Evolutionary conservation across 2,797 vertebrate species (phyloP), one percentile per base, ranked within the genome.

Genomic region (Sarcophilus harrisii): DNA sequence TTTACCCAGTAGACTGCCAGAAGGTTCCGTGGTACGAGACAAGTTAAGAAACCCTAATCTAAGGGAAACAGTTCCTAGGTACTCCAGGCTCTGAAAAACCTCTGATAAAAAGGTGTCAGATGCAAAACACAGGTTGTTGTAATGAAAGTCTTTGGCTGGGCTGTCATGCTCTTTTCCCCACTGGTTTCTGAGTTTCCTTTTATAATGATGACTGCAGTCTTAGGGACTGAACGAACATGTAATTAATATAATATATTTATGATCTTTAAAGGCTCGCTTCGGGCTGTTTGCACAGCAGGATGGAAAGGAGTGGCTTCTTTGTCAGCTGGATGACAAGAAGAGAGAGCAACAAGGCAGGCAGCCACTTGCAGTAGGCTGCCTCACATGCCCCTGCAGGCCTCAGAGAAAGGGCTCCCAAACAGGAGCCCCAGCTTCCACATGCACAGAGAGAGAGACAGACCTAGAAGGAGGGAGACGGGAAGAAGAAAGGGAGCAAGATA

Each of bases 181-280:
- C 91, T 95, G 94, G 73, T 38, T 58, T 92, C 62, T 91, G 38
- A 27, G 54, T 91, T 95, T 94, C 73, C 90, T 73, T 91, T 92
- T 93, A 92, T 93, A 58, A 94, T 30, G 57, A 38, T 58, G 94
- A 97, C 96, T 89, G 66, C 58, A 94, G 57, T 62, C n/a, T 96
- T 93, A 30, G 57, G 57, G 10, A 92, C 54, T 92, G 92, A 94
- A 59, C 27, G 92, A 45, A 97, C 90, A 93, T 30, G 58, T 94
- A 90, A 87, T 94, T 96, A 95, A 38, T 95, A 81, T 96, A 95
- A 38, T 95, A 81, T 95, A 95, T 52, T 94, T 54, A 95, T 38
- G 90, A 91, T 29, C 87, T 29, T 12, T 66, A 92, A 94, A 94
- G 96, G 92, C 57, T 38, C 32, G 66, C 92, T 95, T 95, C 91